Evolutionary conservation across 1,140 invertebrate species (phyloP).

Genomic region (Anoplolepis gracilipes): DNA sequence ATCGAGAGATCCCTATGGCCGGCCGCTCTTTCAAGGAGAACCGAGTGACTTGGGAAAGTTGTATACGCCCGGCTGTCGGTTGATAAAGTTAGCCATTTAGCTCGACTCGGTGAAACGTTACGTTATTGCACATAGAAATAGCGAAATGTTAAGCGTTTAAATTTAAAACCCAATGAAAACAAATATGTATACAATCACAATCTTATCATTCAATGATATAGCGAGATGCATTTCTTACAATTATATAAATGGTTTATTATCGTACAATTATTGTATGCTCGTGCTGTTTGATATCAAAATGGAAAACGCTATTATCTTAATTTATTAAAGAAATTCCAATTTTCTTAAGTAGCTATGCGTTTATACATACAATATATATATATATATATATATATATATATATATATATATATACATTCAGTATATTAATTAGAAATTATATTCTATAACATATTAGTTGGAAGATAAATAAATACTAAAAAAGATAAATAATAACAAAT

Average conservation of each 20-base stretch:
- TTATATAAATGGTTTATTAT: neutral
- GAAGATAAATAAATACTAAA: neutral
- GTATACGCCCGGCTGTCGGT: neutral
- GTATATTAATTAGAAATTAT: neutral
- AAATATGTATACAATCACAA: neutral
- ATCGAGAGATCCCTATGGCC: neutral
- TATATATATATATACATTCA: no score
- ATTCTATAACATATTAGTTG: neutral
- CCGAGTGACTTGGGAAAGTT: slow-evolving; percentile 36
- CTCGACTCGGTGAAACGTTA: neutral
- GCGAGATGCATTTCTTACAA: neutral
- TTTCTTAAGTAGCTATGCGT: neutral
- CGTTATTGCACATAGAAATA: slow-evolving; percentile 31
- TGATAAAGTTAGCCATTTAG: slow-evolving; percentile 25
- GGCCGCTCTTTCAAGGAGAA: slow-evolving; percentile 7
- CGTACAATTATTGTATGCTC: neutral
- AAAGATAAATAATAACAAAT: no score
- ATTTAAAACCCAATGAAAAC: neutral
- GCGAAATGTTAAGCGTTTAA: neutral
- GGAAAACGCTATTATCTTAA: neutral
- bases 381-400: no score
- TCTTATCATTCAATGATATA: neutral
- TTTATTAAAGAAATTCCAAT: slow-evolving; percentile 2
- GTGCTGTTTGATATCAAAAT: neutral
- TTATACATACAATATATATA: no score